These are phyloP conservation scores for Halcyon senegalensis DNA, from an alignment of 2,113 vertebrate species.

Conservation along the genomic window DNA sequence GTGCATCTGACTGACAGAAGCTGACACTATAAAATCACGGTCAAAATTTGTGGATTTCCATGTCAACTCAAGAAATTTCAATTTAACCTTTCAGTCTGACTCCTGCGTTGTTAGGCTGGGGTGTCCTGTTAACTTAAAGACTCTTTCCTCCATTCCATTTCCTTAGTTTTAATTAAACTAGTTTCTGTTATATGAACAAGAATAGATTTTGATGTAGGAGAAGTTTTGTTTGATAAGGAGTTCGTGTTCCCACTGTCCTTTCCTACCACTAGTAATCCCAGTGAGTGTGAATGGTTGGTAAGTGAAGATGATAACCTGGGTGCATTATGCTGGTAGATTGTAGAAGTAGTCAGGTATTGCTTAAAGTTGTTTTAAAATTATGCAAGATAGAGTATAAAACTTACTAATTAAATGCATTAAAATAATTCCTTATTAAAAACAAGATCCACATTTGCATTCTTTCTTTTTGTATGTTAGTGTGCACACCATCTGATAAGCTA, in stretches of 20 bases:
- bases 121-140: not conserved
- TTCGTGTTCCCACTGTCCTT: not conserved
- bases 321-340: not conserved
- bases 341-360: not conserved
- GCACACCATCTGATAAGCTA: slow-evolving; percentile 45
- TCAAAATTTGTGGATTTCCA: not conserved
- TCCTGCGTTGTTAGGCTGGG: not conserved
- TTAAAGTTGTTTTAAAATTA: slow-evolving; percentile 10
- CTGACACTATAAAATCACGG: not conserved
- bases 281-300: not conserved
- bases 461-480: slow-evolving; percentile 40
- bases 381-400: not conserved
- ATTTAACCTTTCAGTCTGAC: not conserved
- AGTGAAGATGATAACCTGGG: not conserved
- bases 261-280: not conserved
- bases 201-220: slow-evolving; percentile 23
- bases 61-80: not conserved
- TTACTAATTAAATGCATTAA: not conserved
- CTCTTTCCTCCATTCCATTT: not conserved
- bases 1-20: not conserved
- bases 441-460: slow-evolving; percentile 42
- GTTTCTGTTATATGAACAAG: not conserved
- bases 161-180: not conserved
- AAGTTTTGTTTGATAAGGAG: not conserved
- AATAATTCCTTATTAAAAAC: not conserved